Evolutionary conservation across 2,888 invertebrate species (phyloP), one percentile per base, ranked within the genome.

Genomic region (Tortricodes alternella): DNA sequence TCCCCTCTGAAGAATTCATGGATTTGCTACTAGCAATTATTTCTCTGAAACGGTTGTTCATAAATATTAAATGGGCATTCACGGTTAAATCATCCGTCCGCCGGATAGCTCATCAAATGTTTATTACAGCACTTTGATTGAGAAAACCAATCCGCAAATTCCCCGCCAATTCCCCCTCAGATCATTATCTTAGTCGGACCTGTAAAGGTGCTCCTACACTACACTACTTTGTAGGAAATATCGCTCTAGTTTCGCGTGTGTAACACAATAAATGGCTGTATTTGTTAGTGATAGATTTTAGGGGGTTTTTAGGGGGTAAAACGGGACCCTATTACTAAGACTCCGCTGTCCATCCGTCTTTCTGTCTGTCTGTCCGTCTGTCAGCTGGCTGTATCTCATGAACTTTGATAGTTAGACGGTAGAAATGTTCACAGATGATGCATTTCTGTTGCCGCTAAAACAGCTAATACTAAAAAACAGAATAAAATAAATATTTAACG

Each of bases 71-170:
- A 35, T 27, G 39, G 19, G 24, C 27, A 27, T 49, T 46, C 24
- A 43, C 41, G 27, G 16, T 9, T 50, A 60, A 61, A 64, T 62
- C 60, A 62, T 59, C 63, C 67, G 65, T 66, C 64, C 63, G 67
- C 64, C 58, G 62, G 66, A 70, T 66, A 66, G 70, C 73, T 76
- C 76, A 76, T 76, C 71, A 77, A 80, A 80, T 76, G 78, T 82
- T 81, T 81, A 80, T 77, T 73, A 73, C 70, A 64, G 70, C 64
- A 68, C 70, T 66, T 72, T 76, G 76, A 82, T 81, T 77, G 74
- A 72, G 75, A 76, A 73, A 76, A 76, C 74, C 74, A 78, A 80
- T 80, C 71, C 66, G 64, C 66, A 64, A 60, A 66, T 67, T 57
- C 68, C 64, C 63, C 69, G 64, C 61, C 67, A 65, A 74, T 78